Evolutionary conservation across 30 jellyfish, hydroid and myxozoan genomes (phyloP).

Genomic region (Hydractinia symbiolongicarpus): DNA sequence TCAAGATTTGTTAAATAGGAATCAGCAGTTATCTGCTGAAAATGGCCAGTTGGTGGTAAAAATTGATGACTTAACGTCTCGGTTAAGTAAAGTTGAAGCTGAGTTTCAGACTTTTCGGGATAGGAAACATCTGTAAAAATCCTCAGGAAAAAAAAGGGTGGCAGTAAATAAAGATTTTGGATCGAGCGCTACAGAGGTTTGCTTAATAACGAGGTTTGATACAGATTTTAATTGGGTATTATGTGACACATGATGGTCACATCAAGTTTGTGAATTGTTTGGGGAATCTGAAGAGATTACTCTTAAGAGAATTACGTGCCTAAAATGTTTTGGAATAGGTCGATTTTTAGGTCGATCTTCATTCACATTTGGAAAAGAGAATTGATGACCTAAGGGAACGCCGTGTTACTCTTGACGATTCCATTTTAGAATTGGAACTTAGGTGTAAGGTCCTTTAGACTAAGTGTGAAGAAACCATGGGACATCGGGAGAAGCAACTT

Average conservation of each 20-base stretch:
- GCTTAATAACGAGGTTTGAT: background rate
- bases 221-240: background rate
- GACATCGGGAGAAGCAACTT: slow-evolving; percentile 15
- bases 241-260: background rate
- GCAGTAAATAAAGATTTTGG: background rate
- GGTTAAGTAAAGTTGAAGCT: no score
- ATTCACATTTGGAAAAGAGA: background rate
- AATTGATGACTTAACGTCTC: no score
- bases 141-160: background rate
- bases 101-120: no score
- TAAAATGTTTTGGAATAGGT: background rate
- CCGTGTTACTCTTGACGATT: background rate
- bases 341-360: background rate
- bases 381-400: background rate
- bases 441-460: background rate
- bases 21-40: no score
- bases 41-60: no score
- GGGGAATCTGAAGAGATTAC: background rate
- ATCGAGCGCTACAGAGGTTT: background rate
- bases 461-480: slow-evolving; percentile 7
- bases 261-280: background rate
- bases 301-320: background rate
- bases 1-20: no score
- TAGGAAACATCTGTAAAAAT: background rate
- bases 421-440: background rate